Percentiles rank a stretch among this genome's conserved stretches.
Evolutionary conservation across 2,888 invertebrate species (phyloP).

Genomic region (Heliconius charithonia): DNA sequence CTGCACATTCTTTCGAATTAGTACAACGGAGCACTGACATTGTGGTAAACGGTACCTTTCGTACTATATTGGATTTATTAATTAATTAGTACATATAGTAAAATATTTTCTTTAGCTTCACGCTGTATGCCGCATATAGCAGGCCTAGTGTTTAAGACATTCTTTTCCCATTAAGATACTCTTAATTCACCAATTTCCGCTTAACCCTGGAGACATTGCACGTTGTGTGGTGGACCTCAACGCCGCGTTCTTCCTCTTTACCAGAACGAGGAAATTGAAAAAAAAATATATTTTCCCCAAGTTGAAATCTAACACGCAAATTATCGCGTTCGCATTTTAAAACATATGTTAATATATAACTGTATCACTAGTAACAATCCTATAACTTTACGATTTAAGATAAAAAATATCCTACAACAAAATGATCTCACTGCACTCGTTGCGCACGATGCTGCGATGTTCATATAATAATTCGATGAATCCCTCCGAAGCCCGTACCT

Average conservation of each 20-base stretch:
- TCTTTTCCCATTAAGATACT: too few species aligned
- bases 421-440: background rate
- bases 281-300: background rate
- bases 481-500: conserved; percentile 33
- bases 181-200: too few species aligned
- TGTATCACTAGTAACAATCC: too few species aligned
- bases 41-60: background rate
- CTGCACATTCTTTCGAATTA: conserved; percentile 14
- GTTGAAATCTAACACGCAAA: background rate
- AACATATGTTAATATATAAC: too few species aligned
- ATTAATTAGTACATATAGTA: too few species aligned
- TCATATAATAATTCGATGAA: conserved; percentile 20
- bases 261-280: background rate
- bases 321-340: background rate
- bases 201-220: background rate
- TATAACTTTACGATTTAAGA: background rate
- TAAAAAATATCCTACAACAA: background rate
- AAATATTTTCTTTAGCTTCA: background rate
- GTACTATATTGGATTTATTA: background rate
- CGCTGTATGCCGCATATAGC: background rate
- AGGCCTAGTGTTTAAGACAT: background rate
- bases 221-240: background rate
- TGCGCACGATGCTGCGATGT: conserved; percentile 7
- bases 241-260: background rate
- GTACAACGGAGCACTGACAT: background rate